These are phyloP conservation scores for Prosapia bicincta DNA, from an alignment of 2,888 invertebrate genomes.

Conservation along the genomic window DNA sequence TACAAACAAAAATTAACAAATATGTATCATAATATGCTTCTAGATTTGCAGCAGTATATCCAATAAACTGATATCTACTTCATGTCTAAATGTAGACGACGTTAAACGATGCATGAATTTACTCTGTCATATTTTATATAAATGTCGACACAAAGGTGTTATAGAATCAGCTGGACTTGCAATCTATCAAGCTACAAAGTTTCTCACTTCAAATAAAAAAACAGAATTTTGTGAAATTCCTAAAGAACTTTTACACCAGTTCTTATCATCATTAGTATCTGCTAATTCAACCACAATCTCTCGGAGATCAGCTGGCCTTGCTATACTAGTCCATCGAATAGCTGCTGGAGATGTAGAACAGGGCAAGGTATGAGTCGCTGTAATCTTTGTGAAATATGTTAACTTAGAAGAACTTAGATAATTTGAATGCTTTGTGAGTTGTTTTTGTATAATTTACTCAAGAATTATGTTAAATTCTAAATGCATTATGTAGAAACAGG, in stretches of 20 bases:
- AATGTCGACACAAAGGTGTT: slow-evolving; percentile 78
- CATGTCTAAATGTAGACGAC: slow-evolving; percentile 39
- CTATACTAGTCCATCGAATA: slow-evolving; percentile 71
- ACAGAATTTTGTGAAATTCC: neutral
- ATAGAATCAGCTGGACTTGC: slow-evolving; percentile 67
- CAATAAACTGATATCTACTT: slow-evolving; percentile 31
- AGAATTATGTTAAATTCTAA: too few species aligned
- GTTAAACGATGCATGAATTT: slow-evolving; percentile 54
- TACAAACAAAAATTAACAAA: too few species aligned
- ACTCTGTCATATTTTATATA: slow-evolving; percentile 61
- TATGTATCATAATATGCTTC: neutral
- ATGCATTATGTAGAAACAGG: too few species aligned
- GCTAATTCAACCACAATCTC: slow-evolving; percentile 50
- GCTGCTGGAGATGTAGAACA: slow-evolving; percentile 61
- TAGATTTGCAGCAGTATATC: neutral
- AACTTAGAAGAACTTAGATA: too few species aligned
- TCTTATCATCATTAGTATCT: slow-evolving; percentile 6
- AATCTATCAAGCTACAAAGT: slow-evolving; percentile 28
- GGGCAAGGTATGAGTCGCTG: slow-evolving; percentile 46
- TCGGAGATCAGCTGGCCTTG: slow-evolving; percentile 72
- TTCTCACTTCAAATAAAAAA: neutral
- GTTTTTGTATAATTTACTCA: too few species aligned
- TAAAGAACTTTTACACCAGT: slow-evolving; percentile 5
- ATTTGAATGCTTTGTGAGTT: too few species aligned
- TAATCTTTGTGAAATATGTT: too few species aligned